Evolutionary conservation across 2,797 vertebrate species (phyloP).

Genomic region (Pseudomugil gertrudae): DNA sequence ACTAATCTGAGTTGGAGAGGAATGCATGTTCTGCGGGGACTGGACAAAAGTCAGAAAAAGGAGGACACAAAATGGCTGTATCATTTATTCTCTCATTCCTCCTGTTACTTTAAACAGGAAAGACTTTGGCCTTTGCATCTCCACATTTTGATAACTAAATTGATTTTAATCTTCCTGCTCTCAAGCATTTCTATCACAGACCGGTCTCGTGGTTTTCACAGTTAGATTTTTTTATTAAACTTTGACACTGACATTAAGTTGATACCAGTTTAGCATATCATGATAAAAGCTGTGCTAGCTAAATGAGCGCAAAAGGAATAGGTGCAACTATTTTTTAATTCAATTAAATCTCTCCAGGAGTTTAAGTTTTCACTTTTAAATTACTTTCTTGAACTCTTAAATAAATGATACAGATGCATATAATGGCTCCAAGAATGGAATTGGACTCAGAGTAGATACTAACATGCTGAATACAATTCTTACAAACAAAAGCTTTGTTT

Average conservation of each 20-base stretch:
- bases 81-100: background rate
- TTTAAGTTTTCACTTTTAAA: too few relatives aligned
- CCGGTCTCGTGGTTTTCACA: background rate
- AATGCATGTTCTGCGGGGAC: background rate
- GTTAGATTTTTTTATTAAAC: background rate
- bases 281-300: background rate
- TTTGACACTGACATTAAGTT: background rate
- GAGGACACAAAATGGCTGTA: background rate
- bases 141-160: background rate
- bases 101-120: background rate
- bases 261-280: background rate
- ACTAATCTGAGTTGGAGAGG: background rate
- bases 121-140: background rate
- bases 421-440: too few relatives aligned
- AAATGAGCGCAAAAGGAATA: background rate
- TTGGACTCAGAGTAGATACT: too few relatives aligned
- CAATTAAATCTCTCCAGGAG: too few relatives aligned
- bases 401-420: too few relatives aligned
- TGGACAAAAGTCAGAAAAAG: background rate
- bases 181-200: background rate
- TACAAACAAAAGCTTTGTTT: too few relatives aligned
- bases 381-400: too few relatives aligned
- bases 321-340: background rate
- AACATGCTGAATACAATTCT: too few relatives aligned
- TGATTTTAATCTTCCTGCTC: background rate